These are phyloP conservation scores for Sebastes melanostomus DNA, from an alignment of 2,797 vertebrate genomes.

Conservation along the genomic window DNA sequence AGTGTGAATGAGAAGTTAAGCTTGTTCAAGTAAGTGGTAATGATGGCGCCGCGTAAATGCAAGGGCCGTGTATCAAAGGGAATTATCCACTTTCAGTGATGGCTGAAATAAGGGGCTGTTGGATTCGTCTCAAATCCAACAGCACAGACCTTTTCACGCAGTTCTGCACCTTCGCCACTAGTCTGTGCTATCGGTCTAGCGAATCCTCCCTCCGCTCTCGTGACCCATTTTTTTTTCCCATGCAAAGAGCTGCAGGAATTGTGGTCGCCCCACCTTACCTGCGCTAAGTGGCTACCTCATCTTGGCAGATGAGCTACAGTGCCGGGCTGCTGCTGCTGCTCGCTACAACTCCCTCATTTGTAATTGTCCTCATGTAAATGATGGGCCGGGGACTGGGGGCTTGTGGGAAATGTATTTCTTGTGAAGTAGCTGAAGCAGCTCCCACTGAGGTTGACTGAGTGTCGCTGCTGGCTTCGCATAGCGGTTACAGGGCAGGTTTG, in stretches of 20 bases:
- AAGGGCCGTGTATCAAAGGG: slow-evolving; percentile 15
- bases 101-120: slow-evolving; percentile 7
- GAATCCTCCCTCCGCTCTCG: slow-evolving; percentile 39
- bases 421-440: slow-evolving; percentile 1
- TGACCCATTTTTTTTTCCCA: slow-evolving; percentile 72
- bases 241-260: slow-evolving; percentile 44
- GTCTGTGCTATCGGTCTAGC: slow-evolving; percentile 89
- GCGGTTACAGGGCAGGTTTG: slow-evolving; percentile 65
- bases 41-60: slow-evolving; percentile 9
- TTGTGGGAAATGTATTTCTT: slow-evolving; percentile 63
- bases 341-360: slow-evolving; percentile 50
- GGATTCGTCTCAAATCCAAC: slow-evolving; percentile 5
- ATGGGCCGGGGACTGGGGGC: slow-evolving; percentile 25
- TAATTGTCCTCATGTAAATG: slow-evolving; percentile 64
- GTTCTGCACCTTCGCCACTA: slow-evolving; percentile 79
- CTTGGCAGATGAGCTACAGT: slow-evolving; percentile 38
- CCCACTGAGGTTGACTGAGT: slow-evolving; percentile 22
- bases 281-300: slow-evolving; percentile 55
- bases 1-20: slow-evolving; percentile 20
- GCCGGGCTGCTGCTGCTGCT: slow-evolving; percentile 3
- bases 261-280: slow-evolving; percentile 66
- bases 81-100: slow-evolving; percentile 14
- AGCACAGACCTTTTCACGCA: slow-evolving; percentile 3
- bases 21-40: slow-evolving; percentile 18
- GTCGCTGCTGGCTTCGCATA: slow-evolving; percentile 25